Evolutionary conservation across 2,797 vertebrate genomes (phyloP), one percentile per base, ranked within the genome.

Genomic region (Morus bassanus): DNA sequence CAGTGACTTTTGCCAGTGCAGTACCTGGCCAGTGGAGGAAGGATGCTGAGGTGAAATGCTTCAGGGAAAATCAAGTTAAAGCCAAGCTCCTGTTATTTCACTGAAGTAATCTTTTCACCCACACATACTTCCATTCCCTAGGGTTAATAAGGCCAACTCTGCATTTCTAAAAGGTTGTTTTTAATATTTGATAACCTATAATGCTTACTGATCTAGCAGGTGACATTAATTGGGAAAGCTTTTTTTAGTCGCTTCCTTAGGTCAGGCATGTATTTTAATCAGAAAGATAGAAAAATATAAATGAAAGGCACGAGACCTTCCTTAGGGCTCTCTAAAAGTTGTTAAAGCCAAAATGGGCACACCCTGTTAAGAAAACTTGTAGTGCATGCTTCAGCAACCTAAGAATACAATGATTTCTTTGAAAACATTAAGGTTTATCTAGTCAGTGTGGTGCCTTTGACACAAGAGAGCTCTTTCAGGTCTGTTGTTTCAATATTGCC

Each of bases 371-470:
- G 73, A 76, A 89, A 85, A 89, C 31, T 37, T 35, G 30, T 41
- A 78, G 33, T 51, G 57, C 18, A 4, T 77, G 33, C 8, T 93
- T 95, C 77, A 95, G 63, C 54, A 88, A 84, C 37, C 54, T 67
- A 35, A 57, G 63, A 56, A 91, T 17, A 59, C 57, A 75, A 16
- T 28, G 41, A 65, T 65, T 94, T 87, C 63, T 90, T 80, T 95
- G 88, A 45, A 95, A 91, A 77, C n/a, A 11, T n/a, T 75, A 77
- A 46, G 50, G 51, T 95, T 94, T 89, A 60, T 78, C 68, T 80
- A 77, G 41, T 91, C 51, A 53, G 9, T 65, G 33, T 72, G 48
- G 85, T 91, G 41, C 53, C 45, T 81, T 70, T 91, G 85, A 67
- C 74, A 67, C 35, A 56, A 46, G 1, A 72, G 59, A 88, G 76